Conservation (phyloP, 2,113 vertebrate genomes). For the Bostrychus sinensis region DNA sequence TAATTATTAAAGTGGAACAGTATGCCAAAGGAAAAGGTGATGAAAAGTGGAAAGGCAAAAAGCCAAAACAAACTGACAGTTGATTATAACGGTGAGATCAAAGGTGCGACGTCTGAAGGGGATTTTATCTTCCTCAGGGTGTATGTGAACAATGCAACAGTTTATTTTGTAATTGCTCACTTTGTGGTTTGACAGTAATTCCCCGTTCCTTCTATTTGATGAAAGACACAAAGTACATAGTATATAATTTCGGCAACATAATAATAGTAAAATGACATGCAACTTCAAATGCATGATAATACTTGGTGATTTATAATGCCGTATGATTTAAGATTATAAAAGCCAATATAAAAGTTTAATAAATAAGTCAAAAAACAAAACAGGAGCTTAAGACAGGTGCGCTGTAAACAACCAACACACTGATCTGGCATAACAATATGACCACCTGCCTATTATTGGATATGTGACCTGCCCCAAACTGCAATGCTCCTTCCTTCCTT, state of each 20-base stretch:
- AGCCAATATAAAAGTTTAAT: too few species aligned
- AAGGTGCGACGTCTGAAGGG: slow-evolving; percentile 49
- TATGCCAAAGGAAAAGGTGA: slow-evolving; percentile 45
- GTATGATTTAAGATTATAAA: too few species aligned
- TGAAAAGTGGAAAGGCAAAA: slow-evolving; percentile 32
- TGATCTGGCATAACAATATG: too few species aligned
- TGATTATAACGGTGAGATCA: slow-evolving; percentile 67
- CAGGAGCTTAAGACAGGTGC: too few species aligned
- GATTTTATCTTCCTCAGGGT: slow-evolving; percentile 48
- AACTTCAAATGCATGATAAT: background rate
- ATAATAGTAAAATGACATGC: background rate
- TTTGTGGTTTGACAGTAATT: background rate
- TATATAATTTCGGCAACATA: background rate
- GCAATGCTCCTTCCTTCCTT: too few species aligned
- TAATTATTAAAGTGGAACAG: slow-evolving; percentile 51
- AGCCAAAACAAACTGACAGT: slow-evolving; percentile 46
- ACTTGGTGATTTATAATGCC: too few species aligned
- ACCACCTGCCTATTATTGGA: too few species aligned
- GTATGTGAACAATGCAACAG: slow-evolving; percentile 9
- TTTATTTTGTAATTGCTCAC: slow-evolving; percentile 1
- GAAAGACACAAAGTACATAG: background rate
- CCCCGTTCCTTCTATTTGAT: slow-evolving; percentile 7
- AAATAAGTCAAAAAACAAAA: too few species aligned
- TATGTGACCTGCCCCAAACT: too few species aligned
- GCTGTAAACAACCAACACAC: too few species aligned